Conservation (phyloP, 2,888 invertebrate species). For the Agriopis leucophaearia region DNA sequence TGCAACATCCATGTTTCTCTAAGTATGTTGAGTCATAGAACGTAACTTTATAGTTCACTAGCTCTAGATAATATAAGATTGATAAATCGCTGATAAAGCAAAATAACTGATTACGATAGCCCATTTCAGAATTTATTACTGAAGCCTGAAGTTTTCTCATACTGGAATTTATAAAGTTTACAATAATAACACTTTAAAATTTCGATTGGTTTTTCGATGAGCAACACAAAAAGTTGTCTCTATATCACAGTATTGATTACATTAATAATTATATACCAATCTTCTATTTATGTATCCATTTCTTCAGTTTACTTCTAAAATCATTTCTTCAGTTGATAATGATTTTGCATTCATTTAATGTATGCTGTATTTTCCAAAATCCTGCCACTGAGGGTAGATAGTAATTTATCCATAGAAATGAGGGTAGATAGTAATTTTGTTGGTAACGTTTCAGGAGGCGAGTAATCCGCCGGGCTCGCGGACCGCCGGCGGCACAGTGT, state of each 20-base stretch:
- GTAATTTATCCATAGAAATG: not conserved
- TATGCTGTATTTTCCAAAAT: not conserved
- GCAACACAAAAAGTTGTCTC: too few species aligned
- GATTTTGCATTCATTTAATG: not conserved
- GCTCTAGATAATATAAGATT: constrained; percentile 9
- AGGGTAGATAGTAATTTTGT: constrained; percentile 20
- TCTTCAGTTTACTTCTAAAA: not conserved
- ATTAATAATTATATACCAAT: not conserved
- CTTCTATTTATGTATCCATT: not conserved
- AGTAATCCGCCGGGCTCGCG: constrained; percentile 93
- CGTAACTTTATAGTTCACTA: constrained; percentile 4
- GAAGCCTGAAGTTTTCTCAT: not conserved
- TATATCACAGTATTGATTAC: too few species aligned
- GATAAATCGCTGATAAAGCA: constrained; percentile 31
- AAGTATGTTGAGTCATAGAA: constrained; percentile 9
- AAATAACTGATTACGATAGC: constrained; percentile 12
- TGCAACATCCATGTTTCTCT: constrained; percentile 21
- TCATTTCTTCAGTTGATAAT: too few species aligned
- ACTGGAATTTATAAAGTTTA: not conserved
- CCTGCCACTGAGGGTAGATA: not conserved
- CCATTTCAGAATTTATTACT: constrained; percentile 3
- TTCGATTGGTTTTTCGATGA: too few species aligned
- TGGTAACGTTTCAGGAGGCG: constrained; percentile 89
- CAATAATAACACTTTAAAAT: too few species aligned
- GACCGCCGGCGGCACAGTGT: constrained; percentile 91